Conservation (phyloP, 2,113 vertebrate species). For the Poeciliopsis occidentalis region DNA sequence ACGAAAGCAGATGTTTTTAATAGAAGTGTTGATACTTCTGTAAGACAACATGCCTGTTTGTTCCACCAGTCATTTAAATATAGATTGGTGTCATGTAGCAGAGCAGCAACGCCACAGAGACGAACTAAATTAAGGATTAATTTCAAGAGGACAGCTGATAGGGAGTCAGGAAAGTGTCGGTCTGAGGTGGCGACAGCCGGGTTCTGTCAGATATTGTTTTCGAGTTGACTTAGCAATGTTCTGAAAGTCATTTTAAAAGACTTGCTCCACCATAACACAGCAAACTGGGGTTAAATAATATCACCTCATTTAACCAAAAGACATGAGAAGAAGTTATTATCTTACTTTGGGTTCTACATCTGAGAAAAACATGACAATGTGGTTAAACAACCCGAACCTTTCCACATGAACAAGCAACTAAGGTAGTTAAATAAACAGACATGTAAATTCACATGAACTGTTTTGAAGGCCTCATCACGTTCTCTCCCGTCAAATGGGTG, state of each 20-base stretch:
- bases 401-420: no score
- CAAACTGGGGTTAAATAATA: not conserved
- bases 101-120: not conserved
- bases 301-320: not conserved
- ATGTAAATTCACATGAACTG: no score
- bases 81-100: conserved; percentile 34
- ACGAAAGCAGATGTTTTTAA: not conserved
- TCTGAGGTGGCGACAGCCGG: conserved; percentile 5
- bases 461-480: no score
- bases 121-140: not conserved
- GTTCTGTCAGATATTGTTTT: conserved; percentile 30
- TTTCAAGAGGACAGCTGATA: conserved; percentile 6
- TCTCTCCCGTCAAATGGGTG: no score
- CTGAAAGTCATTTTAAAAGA: conserved; percentile 24
- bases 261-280: not conserved
- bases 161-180: not conserved
- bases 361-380: no score
- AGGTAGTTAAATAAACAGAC: no score
- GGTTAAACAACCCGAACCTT: no score
- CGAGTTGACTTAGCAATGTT: conserved; percentile 37
- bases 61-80: conserved; percentile 36
- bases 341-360: not conserved
- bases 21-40: not conserved
- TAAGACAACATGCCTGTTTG: conserved; percentile 19
- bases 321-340: not conserved